Evolutionary conservation across 2,888 invertebrate genomes (phyloP), one percentile per base, ranked within the genome.

Genomic region (Oscheius sp.): DNA sequence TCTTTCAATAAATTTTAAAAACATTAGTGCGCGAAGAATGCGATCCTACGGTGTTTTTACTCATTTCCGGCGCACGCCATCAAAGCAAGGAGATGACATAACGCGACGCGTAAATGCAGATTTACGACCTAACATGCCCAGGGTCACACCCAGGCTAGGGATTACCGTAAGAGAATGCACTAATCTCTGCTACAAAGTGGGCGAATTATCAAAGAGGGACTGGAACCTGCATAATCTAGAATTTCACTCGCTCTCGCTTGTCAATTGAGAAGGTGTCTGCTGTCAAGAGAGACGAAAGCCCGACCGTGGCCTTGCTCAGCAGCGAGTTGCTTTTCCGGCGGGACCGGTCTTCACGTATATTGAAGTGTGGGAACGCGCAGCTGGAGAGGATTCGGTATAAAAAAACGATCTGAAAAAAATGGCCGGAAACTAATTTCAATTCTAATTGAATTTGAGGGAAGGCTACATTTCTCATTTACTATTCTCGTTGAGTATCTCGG

Each of bases 21-120:
- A 26, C 36, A 44, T 59, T 59, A 41, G 59, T 59, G 59, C 59
- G 59, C 59, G 59, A 59, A 59, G 59, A 59, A 59, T 59, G 59
- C 44, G 59, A 17, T 20, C 33, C 33, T 26, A 36, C 41, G 41
- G 41, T 33, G 62, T 45, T 62, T 62, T 62, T 62, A 5, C 22
- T 22, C 62, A 32, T 57, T 57, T 62, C 62, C 62, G 62, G 47
- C 62, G 33, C 33, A 17, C 30, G 47, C 20, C 49, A 17, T 62
- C 62, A 62, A 62, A 62, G 62, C 30, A 28, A 47, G 8, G 32
- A 22, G 49, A 28, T 62, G 30, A 62, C 62, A 62, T 62, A 62
- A 62, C 62, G 20, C 44, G 44, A 33, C 59, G 6, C 44, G 59
- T 59, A 28, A 59, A 59, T 59, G 59, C 30, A 59, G 59, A 59